A percentile compares a stretch with the other conserved stretches of the same genome.
These are phyloP conservation scores for Pampusana beccarii DNA, from an alignment of 2,113 vertebrate genomes.

Conservation along the genomic window DNA sequence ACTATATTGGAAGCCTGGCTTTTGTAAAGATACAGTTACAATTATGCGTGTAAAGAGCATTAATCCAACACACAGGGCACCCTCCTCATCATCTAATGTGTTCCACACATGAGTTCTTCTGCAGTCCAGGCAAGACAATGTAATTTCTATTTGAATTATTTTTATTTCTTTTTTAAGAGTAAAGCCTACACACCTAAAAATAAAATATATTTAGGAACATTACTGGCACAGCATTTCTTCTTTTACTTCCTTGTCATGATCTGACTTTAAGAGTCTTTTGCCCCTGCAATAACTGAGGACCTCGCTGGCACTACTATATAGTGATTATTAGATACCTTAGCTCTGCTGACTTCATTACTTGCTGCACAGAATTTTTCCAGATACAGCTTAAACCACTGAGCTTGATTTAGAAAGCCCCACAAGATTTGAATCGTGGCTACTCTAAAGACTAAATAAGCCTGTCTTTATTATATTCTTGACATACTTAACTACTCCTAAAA, in stretches of 20 bases:
- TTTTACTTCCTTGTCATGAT: not conserved
- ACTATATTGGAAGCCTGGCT: not conserved
- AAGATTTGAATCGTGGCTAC: not conserved
- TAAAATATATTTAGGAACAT: not conserved
- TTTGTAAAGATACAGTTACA: not conserved
- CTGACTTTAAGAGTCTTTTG: not conserved
- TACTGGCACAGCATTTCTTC: not conserved
- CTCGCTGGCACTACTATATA: not conserved
- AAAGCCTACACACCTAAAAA: not conserved
- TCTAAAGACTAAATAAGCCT: not conserved
- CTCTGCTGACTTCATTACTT: not conserved
- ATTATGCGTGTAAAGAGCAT: not conserved
- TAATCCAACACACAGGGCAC: not conserved
- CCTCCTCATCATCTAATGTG: not conserved
- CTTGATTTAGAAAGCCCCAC: not conserved
- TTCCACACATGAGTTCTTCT: not conserved
- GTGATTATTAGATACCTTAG: not conserved
- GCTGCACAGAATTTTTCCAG: not conserved
- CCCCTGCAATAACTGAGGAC: not conserved
- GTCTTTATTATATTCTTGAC: not conserved
- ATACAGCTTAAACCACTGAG: not conserved
- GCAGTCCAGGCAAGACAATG: not conserved
- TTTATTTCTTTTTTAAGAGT: not conserved
- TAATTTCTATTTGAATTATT: not conserved
- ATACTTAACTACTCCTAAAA: not conserved